Evolutionary conservation across 2,888 invertebrate genomes (phyloP), one percentile per base, ranked within the genome.

Genomic region (Teinopalpus imperialis): DNA sequence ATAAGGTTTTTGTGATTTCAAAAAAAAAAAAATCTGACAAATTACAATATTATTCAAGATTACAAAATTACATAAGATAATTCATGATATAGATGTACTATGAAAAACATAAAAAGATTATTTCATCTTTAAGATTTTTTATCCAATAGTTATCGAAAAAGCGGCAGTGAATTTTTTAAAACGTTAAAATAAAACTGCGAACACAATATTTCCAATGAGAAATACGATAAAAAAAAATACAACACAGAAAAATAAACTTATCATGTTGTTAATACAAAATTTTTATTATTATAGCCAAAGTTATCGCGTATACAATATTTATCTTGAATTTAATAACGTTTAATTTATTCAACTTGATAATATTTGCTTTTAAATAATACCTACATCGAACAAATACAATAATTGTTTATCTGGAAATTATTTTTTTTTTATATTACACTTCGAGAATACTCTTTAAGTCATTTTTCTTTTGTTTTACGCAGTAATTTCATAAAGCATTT

Each of bases 261-360:
- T 76, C 76, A 40, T 52, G 39, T 57, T 63, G 58, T 64, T 63
- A 66, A 69, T 66, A 62, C 52, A 59, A 54, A 61, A 57, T 54
- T 59, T 67, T 72, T 72, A 73, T 70, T 75, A 73, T 78, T 69
- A 71, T 59, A 62, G 57, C 63, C 57, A 63, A 59, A 74, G 69
- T 79, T 85, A 82, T 83, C 82, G 62, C 49, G 59, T 66, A 63
- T 54, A 66, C 59, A 70, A 68, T 73, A 80, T 76, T 83, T 85
- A 83, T 85, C 83, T 73, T 68, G 62, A 63, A 74, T 73, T 76
- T 78, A 65, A 59, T 69, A 66, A 63, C 72, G 72, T 78, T 78
- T 72, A 66, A 71, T 66, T 66, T 67, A 71, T 56, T 54, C 44
- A 44, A 36, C 13, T 65, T 61, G 66, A 61, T 63, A 65, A 66